Evolutionary conservation across 2,797 vertebrate species (phyloP), one percentile per base, ranked within the genome.

Genomic region (Dermochelys coriacea): DNA sequence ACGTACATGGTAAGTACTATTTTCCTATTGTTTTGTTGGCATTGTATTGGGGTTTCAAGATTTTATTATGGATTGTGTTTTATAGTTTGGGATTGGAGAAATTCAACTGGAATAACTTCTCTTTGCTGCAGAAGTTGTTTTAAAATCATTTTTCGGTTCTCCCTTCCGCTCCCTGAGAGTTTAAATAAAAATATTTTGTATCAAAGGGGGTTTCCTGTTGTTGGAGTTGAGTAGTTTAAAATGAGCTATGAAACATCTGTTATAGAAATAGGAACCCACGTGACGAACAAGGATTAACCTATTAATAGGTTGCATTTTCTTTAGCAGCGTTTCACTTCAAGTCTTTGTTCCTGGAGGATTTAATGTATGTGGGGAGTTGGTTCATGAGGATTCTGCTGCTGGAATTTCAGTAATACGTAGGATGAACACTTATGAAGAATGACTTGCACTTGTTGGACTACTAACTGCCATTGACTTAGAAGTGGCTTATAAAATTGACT

Each of bases 271-370:
- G 85, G 88, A n/a, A 9, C 54, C 71, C 54, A 2, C 0, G 1
- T 3, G 23, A 61, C 31, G 0, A 0, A 0, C 41, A 49, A 52
- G 3, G 77, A 16, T 16, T 2, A 1, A 21, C 3, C 0, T 2
- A 27, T 59, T 74, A 12, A 82, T 0, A 1, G 8, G 2, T 7
- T 49, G n/a, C 74, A 31, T 85, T 90, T 93, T 84, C 84, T 87
- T 79, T 12, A 7, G 90, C 50, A 54, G 23, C 4, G 19, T 5
- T 29, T 34, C 3, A 3, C 57, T 34, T 87, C 52, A 1, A 34
- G 18, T n/a, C 85, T 80, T 9, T 2, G 61, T 8, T 6, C 1
- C 2, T 0, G n/a, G 71, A 81, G 80, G 55, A 14, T 16, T 87
- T 82, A 52, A 54, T 64, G 61, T 5, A 5, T n/a, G 2, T 19